These are phyloP conservation scores for Mylabris sibirica DNA, from an alignment of 2,888 invertebrate genomes.

Conservation along the genomic window DNA sequence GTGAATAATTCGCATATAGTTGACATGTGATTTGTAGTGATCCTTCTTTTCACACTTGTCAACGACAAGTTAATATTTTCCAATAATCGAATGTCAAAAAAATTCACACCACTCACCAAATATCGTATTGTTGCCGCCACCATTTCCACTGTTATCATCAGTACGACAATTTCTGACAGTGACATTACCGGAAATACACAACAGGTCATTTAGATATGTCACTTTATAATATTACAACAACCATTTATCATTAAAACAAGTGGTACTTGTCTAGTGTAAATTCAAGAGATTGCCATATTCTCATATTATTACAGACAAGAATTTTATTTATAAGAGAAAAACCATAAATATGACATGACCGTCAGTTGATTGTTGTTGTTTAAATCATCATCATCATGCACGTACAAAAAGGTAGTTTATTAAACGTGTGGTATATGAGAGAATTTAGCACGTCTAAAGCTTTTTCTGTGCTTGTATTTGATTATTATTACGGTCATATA, in stretches of 20 bases:
- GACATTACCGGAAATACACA: slow-evolving; percentile 27
- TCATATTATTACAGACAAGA: neutral
- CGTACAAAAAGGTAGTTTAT: neutral
- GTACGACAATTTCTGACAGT: slow-evolving; percentile 21
- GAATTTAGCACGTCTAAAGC: neutral
- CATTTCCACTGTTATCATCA: slow-evolving; percentile 10
- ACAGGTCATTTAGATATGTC: slow-evolving; percentile 34
- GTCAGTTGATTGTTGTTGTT: neutral
- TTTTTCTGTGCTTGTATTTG: slow-evolving; percentile 18
- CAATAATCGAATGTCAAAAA: slow-evolving; percentile 41
- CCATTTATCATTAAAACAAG: slow-evolving; percentile 24
- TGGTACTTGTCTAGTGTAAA: neutral
- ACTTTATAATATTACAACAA: slow-evolving; percentile 23
- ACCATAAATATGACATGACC: neutral
- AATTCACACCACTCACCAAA: slow-evolving; percentile 23
- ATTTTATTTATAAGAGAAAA: neutral
- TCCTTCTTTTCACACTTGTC: slow-evolving; percentile 15
- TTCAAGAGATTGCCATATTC: neutral
- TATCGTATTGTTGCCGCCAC: slow-evolving; percentile 22
- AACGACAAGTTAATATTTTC: slow-evolving; percentile 36
- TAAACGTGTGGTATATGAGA: neutral
- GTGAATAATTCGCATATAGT: neutral
- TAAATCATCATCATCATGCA: slow-evolving; percentile 14
- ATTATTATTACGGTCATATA: slow-evolving; percentile 36
- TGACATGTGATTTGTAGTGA: neutral